Base-by-base conservation (phyloP, 2,888 invertebrate genomes). In the Pelosia muscerda region DNA sequence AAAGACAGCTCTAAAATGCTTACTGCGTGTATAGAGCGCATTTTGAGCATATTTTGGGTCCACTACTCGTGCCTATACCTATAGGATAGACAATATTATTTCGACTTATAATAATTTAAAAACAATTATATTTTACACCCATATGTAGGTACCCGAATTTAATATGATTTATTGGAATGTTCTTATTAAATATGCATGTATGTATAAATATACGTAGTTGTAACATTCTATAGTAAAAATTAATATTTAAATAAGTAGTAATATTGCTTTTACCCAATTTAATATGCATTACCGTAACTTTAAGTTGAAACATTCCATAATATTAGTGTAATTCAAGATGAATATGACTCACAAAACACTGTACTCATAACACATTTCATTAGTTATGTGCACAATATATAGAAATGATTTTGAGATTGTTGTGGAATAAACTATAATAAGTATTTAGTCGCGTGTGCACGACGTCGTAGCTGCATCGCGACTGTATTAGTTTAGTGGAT, bases 121-220 rank as follows among this genome's bases (percentile, higher is more conserved):
- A 23, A 38, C 23, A 59, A 38, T 38, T 22, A n/a, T 23, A 15
- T 38, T 38, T 1, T 59, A 8, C 15, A 57, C 28, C 28, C 28
- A 2, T 53, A 22, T 31, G 2, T 42, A 19, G 42, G 5, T 42
- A 42, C 19, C 19, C 8, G 8, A n/a, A n/a, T 19, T 49, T 49
- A 2, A 4, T 49, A n/a, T n/a, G n/a, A 49, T 49, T n/a, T 49
- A n/a, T 9, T n/a, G 49, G 49, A 49, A 31, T 23, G 55, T 71
- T 71, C 65, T 57, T 6, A 42, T 55, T 54, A 22, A 69, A 69
- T 63, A 71, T 72, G 38, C 38, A 82, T 81, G 81, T 60, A n/a
- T 74, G 65, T 71, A 34, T n/a, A n/a, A n/a, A n/a, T n/a, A n/a
- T 77, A 68, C 38, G 53, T 80, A 81, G 69, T 68, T 72, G 65